Conservation (phyloP, 1,140 invertebrate genomes). For the Laupala kohalensis region DNA sequence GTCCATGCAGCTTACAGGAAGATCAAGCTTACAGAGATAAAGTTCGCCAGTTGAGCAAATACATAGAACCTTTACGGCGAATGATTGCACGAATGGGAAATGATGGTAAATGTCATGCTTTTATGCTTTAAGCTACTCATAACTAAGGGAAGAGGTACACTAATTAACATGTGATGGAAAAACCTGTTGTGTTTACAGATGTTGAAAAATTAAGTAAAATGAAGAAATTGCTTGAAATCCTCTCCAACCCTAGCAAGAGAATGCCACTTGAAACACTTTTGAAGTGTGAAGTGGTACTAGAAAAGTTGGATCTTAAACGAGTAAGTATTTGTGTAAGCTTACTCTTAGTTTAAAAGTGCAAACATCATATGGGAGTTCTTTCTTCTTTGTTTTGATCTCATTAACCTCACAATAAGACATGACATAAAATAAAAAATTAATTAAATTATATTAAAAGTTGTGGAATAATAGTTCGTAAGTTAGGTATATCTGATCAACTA, state of each 20-base stretch:
- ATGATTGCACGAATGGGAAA: slow-evolving; percentile 78
- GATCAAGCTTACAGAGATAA: slow-evolving; percentile 86
- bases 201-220: slow-evolving; percentile 78
- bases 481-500: too few relatives aligned
- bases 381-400: too few relatives aligned
- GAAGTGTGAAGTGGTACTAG: slow-evolving; percentile 88
- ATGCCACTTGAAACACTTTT: slow-evolving; percentile 76
- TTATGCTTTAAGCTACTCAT: slow-evolving; percentile 19
- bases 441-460: too few relatives aligned
- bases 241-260: slow-evolving; percentile 75
- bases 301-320: slow-evolving; percentile 64
- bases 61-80: slow-evolving; percentile 77
- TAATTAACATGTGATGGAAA: not conserved
- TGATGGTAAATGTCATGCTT: slow-evolving; percentile 43
- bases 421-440: too few relatives aligned
- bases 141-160: not conserved
- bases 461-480: too few relatives aligned
- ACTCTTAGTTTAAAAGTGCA: too few relatives aligned
- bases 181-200: slow-evolving; percentile 34
- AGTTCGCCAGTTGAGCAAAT: slow-evolving; percentile 79
- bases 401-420: too few relatives aligned
- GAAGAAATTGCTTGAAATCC: slow-evolving; percentile 80
- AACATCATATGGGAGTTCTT: too few relatives aligned
- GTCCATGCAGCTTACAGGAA: slow-evolving; percentile 56
- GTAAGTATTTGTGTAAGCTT: slow-evolving; percentile 21